phyloP scores from a whole-genome alignment of 2,113 vertebrate genomes.

The Aleadryas rufinucha region DNA sequence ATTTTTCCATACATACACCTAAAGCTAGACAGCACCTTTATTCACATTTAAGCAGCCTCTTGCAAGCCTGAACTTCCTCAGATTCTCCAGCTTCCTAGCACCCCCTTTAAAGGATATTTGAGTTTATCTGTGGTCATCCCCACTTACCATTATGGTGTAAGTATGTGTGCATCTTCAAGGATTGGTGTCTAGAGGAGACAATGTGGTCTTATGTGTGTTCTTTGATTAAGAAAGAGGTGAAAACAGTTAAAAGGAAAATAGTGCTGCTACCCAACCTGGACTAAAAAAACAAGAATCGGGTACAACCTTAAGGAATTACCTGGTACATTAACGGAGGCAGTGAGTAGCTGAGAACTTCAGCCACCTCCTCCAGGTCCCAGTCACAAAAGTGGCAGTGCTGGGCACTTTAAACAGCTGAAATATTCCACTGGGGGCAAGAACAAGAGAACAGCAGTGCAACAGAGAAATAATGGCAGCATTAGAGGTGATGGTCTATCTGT shows the following conservation, averaged over 20 bases:
- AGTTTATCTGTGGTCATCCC: neutral
- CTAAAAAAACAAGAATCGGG: neutral
- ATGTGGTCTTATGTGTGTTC: fast-evolving
- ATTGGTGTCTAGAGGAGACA: neutral
- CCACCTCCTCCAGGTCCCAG: neutral
- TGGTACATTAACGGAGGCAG: neutral
- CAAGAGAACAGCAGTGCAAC: neutral
- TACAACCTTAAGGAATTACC: neutral
- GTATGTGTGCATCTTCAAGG: neutral
- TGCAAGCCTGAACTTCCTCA: neutral
- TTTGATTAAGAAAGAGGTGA: neutral
- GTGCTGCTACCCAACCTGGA: neutral
- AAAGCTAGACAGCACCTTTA: neutral
- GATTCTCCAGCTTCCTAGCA: neutral
- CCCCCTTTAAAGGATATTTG: neutral
- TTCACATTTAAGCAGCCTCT: neutral
- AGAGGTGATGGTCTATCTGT: neutral
- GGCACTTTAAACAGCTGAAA: neutral
- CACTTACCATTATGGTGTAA: neutral
- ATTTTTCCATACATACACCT: neutral
- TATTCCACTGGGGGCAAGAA: neutral
- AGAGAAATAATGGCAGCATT: neutral
- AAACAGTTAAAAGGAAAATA: neutral
- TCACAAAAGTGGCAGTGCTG: neutral
- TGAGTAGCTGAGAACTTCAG: neutral